These are phyloP conservation scores for Dipodomys ordii DNA, from an alignment of 2,113 vertebrate species.

Conservation along the genomic window DNA sequence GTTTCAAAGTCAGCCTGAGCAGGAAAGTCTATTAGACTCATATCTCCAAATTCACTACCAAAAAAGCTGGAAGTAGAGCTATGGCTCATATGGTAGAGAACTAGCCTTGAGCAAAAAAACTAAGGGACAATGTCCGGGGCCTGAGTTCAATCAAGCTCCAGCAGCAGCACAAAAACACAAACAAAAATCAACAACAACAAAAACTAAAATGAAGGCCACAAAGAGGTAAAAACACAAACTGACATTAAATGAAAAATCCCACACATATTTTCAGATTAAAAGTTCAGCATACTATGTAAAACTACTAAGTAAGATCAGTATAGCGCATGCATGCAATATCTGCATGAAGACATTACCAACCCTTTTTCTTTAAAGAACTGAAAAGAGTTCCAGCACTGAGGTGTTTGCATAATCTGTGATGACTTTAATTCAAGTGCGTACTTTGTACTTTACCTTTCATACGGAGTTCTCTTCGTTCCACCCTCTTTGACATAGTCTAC, in stretches of 20 bases:
- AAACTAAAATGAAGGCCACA: no score
- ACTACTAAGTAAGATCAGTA: no score
- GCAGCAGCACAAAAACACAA: no score
- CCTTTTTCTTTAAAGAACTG: not conserved
- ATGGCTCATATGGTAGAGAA: no score
- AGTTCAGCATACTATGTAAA: not conserved
- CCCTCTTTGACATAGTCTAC: constrained; percentile 95
- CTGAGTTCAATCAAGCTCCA: no score
- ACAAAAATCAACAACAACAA: no score
- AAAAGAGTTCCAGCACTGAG: not conserved
- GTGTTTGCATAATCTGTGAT: not conserved
- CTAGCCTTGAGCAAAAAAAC: no score
- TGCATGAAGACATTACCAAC: not conserved
- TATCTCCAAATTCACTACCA: no score
- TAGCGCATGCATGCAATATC: not conserved
- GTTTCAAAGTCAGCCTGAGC: no score
- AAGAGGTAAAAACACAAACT: not conserved
- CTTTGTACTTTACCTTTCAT: constrained; percentile 91
- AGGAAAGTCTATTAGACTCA: no score
- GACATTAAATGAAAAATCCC: not conserved
- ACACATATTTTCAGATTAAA: not conserved
- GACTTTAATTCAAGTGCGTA: not conserved
- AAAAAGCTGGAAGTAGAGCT: no score
- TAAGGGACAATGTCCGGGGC: no score
- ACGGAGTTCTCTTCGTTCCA: constrained; percentile 91